Percentiles rank a stretch among this genome's conserved stretches.
phyloP scores from a whole-genome alignment of 2,113 vertebrate species.

The Platichthys flesus region DNA sequence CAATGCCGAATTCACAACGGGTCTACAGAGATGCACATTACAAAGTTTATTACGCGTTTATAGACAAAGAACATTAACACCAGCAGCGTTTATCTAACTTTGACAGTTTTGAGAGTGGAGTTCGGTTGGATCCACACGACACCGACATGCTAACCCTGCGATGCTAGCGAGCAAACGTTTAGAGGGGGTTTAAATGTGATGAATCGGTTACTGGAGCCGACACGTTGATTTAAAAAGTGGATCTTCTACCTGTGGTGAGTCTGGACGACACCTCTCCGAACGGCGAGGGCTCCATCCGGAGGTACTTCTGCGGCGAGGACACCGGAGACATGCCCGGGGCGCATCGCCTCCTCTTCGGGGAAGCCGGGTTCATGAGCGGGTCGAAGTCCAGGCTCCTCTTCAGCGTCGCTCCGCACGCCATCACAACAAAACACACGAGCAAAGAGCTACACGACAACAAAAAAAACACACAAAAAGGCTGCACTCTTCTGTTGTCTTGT shows the following conservation, averaged over 20 bases:
- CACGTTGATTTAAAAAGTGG: too few species aligned
- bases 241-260: constrained; percentile 88
- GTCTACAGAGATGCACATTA: neutral
- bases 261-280: constrained; percentile 93
- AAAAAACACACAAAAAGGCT: neutral
- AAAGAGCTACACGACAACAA: neutral
- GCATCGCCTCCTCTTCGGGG: constrained; percentile 93
- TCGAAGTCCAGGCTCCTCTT: constrained; percentile 98
- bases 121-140: neutral
- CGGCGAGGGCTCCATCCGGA: constrained; percentile 94
- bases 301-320: constrained; percentile 94
- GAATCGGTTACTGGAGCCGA: too few species aligned
- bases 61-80: neutral
- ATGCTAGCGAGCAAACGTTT: too few species aligned
- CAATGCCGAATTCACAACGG: neutral
- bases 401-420: constrained; percentile 97
- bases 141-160: too few species aligned
- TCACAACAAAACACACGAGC: constrained; percentile 41
- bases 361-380: constrained; percentile 89
- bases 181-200: too few species aligned
- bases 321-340: constrained; percentile 86
- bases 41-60: neutral
- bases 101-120: neutral
- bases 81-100: neutral
- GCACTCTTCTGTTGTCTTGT: neutral